Conservation (phyloP, 2,113 vertebrate genomes). For the Calyptommatus sinebrachiatus region DNA sequence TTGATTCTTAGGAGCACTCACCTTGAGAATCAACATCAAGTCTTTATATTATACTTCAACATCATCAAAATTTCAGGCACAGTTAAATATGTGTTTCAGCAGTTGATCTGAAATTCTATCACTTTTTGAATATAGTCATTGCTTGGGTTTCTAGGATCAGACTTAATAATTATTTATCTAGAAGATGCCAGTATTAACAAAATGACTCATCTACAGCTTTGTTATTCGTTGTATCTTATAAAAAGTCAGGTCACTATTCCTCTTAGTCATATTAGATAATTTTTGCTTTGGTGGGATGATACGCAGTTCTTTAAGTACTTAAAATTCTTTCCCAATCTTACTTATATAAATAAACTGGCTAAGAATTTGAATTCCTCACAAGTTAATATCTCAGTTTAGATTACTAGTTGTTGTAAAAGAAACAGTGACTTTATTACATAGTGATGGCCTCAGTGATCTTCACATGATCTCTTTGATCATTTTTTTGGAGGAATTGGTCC, state of each 20-base stretch:
- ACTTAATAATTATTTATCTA: background rate
- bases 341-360: background rate
- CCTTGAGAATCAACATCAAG: background rate
- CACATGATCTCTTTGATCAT: background rate
- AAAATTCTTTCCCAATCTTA: background rate
- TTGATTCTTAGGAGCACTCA: background rate
- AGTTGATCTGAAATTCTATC: background rate
- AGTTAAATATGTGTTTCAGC: too few relatives aligned
- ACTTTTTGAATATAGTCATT: background rate
- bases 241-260: too few relatives aligned
- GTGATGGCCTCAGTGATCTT: conserved; percentile 2
- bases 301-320: background rate
- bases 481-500: background rate
- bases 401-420: background rate
- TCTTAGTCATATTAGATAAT: too few relatives aligned
- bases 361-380: background rate
- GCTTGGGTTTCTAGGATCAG: background rate
- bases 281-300: too few relatives aligned
- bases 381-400: background rate
- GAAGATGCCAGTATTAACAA: too few relatives aligned
- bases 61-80: too few relatives aligned
- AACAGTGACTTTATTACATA: background rate
- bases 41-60: too few relatives aligned
- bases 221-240: too few relatives aligned
- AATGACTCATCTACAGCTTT: too few relatives aligned